These are phyloP conservation scores for Suillia variegata DNA, from an alignment of 2,888 invertebrate genomes.

Conservation along the genomic window DNA sequence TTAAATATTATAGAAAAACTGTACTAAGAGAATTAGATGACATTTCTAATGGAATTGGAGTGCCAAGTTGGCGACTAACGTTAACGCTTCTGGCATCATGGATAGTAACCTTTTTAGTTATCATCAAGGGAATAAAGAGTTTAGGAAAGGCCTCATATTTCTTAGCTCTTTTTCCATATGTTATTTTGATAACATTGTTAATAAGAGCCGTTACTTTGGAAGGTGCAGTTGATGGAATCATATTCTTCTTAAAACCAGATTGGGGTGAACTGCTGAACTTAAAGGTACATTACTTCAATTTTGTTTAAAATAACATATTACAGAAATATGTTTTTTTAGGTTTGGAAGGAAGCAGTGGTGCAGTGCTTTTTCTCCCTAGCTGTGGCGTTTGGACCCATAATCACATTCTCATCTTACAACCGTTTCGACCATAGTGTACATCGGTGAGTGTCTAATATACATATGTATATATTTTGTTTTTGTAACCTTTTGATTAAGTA, in stretches of 20 bases:
- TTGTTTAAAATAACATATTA: no score
- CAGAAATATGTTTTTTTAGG: slow-evolving; percentile 56
- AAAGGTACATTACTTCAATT: slow-evolving; percentile 17
- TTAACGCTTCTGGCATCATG: slow-evolving; percentile 17
- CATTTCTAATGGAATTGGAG: slow-evolving; percentile 20
- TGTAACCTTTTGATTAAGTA: no score
- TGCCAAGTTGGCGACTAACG: slow-evolving; percentile 21
- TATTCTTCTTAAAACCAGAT: slow-evolving; percentile 20
- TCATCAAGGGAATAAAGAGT: slow-evolving; percentile 20
- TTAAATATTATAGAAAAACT: no score
- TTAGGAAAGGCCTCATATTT: slow-evolving; percentile 22
- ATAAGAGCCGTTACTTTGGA: slow-evolving; percentile 22
- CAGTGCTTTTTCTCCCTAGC: slow-evolving; percentile 77
- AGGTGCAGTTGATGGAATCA: slow-evolving; percentile 21
- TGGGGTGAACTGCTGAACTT: slow-evolving; percentile 21
- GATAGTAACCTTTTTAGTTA: slow-evolving; percentile 18
- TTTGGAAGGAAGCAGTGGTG: slow-evolving; percentile 75
- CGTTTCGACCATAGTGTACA: slow-evolving; percentile 68
- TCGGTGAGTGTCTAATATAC: not conserved
- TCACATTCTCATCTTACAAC: slow-evolving; percentile 78
- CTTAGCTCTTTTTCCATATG: slow-evolving; percentile 23
- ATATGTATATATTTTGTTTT: no score
- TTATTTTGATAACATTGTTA: slow-evolving; percentile 17
- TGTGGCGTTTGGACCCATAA: slow-evolving; percentile 72
- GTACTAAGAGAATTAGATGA: slow-evolving; percentile 20